Percentiles rank a stretch among this genome's conserved stretches.
Conservation (phyloP, 2,888 invertebrate genomes). For the Heterodera filipjevi region DNA sequence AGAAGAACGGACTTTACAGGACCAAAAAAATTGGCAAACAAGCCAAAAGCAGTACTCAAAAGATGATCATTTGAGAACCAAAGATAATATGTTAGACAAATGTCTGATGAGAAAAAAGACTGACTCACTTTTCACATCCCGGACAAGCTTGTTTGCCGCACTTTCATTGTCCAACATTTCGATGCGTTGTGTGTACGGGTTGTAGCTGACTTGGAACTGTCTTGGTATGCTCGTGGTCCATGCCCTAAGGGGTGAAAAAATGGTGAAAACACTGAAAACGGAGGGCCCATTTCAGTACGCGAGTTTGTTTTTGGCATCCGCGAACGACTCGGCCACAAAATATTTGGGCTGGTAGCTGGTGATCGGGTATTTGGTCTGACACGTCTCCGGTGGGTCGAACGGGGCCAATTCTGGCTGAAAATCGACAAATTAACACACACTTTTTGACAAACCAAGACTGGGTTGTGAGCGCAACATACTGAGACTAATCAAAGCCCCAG, state of each 20-base stretch:
- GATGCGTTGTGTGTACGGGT: slow-evolving; percentile 87
- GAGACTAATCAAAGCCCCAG: too few species aligned
- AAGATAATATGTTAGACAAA: not conserved
- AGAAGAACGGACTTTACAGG: too few species aligned
- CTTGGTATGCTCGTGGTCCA: slow-evolving; percentile 90
- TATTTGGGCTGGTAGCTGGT: slow-evolving; percentile 96
- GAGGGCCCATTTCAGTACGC: slow-evolving; percentile 72
- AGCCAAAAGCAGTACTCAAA: too few species aligned
- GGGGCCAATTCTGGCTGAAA: slow-evolving; percentile 75
- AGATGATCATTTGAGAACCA: too few species aligned
- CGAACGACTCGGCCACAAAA: slow-evolving; percentile 92
- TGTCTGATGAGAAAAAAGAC: not conserved
- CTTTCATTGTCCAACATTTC: slow-evolving; percentile 90
- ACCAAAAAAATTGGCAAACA: too few species aligned
- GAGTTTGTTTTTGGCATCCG: slow-evolving; percentile 93
- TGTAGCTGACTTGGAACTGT: slow-evolving; percentile 93
- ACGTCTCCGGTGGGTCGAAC: slow-evolving; percentile 87
- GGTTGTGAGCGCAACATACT: too few species aligned
- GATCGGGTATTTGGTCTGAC: slow-evolving; percentile 90
- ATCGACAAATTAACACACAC: not conserved
- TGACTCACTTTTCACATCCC: slow-evolving; percentile 66
- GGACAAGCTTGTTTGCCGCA: slow-evolving; percentile 82
- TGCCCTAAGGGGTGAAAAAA: slow-evolving; percentile 70
- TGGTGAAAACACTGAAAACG: slow-evolving; percentile 5
- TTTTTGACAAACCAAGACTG: not conserved